Evolutionary conservation across 2,113 vertebrate genomes (phyloP).

Genomic region (Caranx melampygus): DNA sequence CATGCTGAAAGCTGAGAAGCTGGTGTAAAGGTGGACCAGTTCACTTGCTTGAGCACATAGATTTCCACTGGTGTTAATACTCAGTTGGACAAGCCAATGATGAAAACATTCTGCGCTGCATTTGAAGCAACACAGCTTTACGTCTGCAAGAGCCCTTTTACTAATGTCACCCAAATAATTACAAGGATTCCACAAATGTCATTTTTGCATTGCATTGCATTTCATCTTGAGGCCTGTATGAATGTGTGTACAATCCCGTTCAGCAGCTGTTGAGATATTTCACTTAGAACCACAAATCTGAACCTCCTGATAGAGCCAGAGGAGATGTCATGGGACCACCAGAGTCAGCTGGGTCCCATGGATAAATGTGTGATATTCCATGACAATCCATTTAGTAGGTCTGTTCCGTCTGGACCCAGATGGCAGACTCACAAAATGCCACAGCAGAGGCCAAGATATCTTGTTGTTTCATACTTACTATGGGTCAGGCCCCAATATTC

Average conservation of each 20-base stretch:
- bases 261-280: too few species aligned
- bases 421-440: background rate
- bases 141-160: background rate
- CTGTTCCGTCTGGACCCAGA: background rate
- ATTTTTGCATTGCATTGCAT: background rate
- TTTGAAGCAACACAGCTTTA: background rate
- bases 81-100: background rate
- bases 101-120: background rate
- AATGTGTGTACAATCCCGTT: too few species aligned
- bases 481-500: too few species aligned
- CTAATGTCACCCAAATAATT: background rate
- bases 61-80: constrained; percentile 5
- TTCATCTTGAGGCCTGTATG: too few species aligned
- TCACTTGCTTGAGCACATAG: constrained; percentile 11
- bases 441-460: background rate
- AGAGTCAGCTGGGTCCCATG: too few species aligned
- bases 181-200: background rate
- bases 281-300: too few species aligned
- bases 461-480: background rate
- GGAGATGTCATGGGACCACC: too few species aligned
- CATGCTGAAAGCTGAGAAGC: background rate
- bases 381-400: background rate
- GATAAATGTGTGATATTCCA: too few species aligned
- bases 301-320: too few species aligned
- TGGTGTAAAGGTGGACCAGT: constrained; percentile 2